Evolutionary conservation across 1,140 invertebrate species (phyloP).

Genomic region (Adoxophyes honmai): DNA sequence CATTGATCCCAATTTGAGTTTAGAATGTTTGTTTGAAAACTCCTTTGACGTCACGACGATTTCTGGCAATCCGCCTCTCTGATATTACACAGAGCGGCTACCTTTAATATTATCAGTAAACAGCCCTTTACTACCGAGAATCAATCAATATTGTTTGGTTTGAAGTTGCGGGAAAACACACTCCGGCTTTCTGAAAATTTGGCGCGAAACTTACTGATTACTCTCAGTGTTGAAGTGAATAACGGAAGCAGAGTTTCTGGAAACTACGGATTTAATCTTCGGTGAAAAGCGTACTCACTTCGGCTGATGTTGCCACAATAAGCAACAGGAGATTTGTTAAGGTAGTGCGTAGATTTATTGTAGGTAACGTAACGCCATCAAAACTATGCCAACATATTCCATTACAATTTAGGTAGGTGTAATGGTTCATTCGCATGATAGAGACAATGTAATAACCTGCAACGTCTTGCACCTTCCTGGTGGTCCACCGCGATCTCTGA

Average conservation of each 20-base stretch:
- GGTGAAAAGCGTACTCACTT: too few species aligned
- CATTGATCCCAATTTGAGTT: too few species aligned
- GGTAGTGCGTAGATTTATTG: neutral
- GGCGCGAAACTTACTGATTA: too few species aligned
- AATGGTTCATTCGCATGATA: neutral
- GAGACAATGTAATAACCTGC: neutral
- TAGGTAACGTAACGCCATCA: neutral
- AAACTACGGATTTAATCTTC: too few species aligned
- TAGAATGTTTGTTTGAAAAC: neutral
- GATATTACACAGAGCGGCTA: neutral
- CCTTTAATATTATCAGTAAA: neutral
- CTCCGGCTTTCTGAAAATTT: too few species aligned
- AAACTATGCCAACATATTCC: slow-evolving; percentile 8
- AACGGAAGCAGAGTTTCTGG: too few species aligned
- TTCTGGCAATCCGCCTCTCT: neutral
- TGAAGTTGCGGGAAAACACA: too few species aligned
- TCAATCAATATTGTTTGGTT: too few species aligned
- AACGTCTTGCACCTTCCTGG: slow-evolving; percentile 6
- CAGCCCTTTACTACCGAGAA: too few species aligned
- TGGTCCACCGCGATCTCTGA: neutral
- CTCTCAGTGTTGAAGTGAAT: too few species aligned
- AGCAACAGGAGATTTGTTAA: neutral
- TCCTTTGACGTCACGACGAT: neutral
- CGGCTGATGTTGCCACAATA: too few species aligned
- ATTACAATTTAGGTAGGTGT: neutral